Base-by-base conservation (phyloP, 2,113 vertebrate species). In the Neofelis nebulosa region DNA sequence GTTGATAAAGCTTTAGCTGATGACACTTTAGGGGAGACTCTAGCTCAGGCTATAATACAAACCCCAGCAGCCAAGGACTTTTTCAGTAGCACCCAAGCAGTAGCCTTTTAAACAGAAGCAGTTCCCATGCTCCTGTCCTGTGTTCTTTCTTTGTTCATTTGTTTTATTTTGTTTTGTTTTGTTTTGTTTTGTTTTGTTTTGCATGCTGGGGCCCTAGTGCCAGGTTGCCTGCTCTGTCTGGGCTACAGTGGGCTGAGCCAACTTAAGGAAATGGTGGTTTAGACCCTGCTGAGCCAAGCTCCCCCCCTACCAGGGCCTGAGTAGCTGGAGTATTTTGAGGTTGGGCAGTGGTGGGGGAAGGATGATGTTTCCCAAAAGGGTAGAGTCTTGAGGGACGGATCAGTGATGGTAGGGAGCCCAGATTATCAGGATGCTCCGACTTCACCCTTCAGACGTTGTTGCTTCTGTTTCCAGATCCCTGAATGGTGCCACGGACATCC, bases 401-500 rank as follows among this genome's bases (percentile, higher is more conserved):
- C 25, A 2, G 4, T 1, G 66, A 33, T 27, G 29, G 12, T 7
- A 0, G 50, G 29, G 33, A 5, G 25, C 15, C 23, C 19, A 1
- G 29, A 33, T 73, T 73, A 38, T 33, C 15, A 41, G n/a, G 66
- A 36, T 33, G 21, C 66, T 63, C 83, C 33, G 52, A 61, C 31
- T 3, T 5, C 8, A 23, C 8, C 23, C 41, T 23, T 50, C 38
- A 23, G 25, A 84, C 48, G 4, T 52, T 31, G 48, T 12, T 3
- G 1, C 57, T 0, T 97, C 61, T 92, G 27, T 87, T 98, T 97
- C 86, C 98, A 99, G 99, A 95, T 99, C 99, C 0, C 98, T 99
- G 96, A 99, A 99, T 1, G 99, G 99, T 68, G 99, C 99, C 52
- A 99, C 98, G 0, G 99, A 99, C 98, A 99, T 99, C 98, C 99